Conservation (phyloP, 1,140 invertebrate species). For the Wiebesia pumilae region DNA sequence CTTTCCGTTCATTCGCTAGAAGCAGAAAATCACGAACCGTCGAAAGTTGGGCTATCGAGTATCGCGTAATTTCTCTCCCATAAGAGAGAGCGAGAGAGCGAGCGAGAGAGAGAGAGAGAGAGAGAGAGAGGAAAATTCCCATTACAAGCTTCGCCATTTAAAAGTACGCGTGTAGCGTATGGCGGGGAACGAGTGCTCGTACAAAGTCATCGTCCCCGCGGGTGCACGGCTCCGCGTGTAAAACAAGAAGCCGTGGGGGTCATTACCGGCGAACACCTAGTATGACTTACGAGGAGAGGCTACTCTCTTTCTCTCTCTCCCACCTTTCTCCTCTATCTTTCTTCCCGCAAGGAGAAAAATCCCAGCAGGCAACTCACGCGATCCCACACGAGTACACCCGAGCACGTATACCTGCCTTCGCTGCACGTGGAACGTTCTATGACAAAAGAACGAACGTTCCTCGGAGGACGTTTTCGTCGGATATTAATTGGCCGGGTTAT, state of each 20-base stretch:
- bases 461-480: background rate
- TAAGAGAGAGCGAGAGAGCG: background rate
- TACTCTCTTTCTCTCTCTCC: background rate
- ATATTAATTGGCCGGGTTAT: background rate
- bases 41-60: background rate
- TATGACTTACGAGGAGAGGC: slow-evolving; percentile 63
- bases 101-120: background rate
- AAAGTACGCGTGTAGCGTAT: slow-evolving; percentile 50
- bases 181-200: slow-evolving; percentile 34
- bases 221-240: slow-evolving; percentile 56
- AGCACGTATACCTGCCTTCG: background rate
- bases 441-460: background rate
- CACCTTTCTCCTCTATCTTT: background rate
- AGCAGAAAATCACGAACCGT: background rate
- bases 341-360: background rate
- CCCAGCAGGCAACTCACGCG: background rate
- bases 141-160: slow-evolving; percentile 12
- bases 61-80: background rate
- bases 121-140: background rate
- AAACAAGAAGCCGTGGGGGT: slow-evolving; percentile 66
- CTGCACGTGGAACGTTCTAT: background rate
- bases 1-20: background rate
- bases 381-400: background rate
- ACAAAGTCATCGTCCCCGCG: slow-evolving; percentile 45
- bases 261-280: slow-evolving; percentile 67